Base-by-base conservation (phyloP, 2,888 invertebrate species). In the Rhingia campestris region DNA sequence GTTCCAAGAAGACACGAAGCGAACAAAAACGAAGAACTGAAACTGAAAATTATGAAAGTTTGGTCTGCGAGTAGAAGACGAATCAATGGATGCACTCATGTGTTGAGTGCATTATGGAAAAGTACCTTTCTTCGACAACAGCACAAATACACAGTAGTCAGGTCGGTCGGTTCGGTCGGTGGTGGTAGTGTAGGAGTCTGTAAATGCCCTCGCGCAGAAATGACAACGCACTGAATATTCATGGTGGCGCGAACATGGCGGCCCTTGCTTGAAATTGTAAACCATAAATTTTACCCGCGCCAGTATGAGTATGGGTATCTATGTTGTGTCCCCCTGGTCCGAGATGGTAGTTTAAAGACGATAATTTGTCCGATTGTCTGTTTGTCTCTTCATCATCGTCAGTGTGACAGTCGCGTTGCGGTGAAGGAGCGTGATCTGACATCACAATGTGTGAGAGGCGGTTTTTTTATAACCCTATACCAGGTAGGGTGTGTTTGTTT, bases 361-460 rank as follows among this genome's bases (percentile, higher is more conserved):
- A 73, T 73, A 56, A 63, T 73, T 77, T 82, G 77, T 81, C 58
- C 39, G 53, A 75, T 58, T 81, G 75, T 77, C 73, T 67, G 73
- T 72, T 76, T 77, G 82, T 72, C 61, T 72, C 66, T 82, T 77
- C 69, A 64, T 82, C 79, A 82, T 82, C 67, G 73, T 81, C 76
- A 59, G 41, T 64, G 43, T 82, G 81, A 73, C 77, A 77, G 47
- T 72, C 30, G 22, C 10, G 32, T 64, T 64, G 39, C 39, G 63
- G 49, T 51, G 53, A 35, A 61, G 47, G n/a, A 77, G 82, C 82
- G 82, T 82, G 81, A 77, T 77, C 63, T 77, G 81, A 77, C 77
- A 61, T 77, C 54, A 53, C 76, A 81, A 81, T 81, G 49, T 58
- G 64, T 59, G 70, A 61, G 51, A 66, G 64, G 32, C 37, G 12